These are phyloP conservation scores for Eretmodus cyanostictus DNA, from an alignment of 2,113 vertebrate genomes.

Conservation along the genomic window DNA sequence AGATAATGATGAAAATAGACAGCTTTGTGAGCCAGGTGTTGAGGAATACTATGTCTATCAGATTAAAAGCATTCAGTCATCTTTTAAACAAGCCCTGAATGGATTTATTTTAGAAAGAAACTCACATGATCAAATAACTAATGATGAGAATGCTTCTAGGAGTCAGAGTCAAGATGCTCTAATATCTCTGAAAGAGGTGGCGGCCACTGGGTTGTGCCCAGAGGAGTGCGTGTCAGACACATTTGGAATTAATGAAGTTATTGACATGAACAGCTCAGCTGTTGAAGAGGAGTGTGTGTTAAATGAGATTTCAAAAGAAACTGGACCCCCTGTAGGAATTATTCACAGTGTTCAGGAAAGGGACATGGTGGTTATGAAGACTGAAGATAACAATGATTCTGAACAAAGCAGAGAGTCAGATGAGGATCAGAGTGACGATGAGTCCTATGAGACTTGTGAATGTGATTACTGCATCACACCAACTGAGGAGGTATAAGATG, in stretches of 20 bases:
- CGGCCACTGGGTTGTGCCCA: not conserved
- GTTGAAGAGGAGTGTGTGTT: not conserved
- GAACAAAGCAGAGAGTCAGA: slow-evolving; percentile 46
- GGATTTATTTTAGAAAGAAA: not conserved
- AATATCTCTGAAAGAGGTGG: not conserved
- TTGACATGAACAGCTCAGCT: not conserved
- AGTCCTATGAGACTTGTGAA: slow-evolving; percentile 57
- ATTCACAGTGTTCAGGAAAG: slow-evolving; percentile 42
- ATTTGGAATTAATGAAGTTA: not conserved
- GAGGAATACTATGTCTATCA: slow-evolving; percentile 56
- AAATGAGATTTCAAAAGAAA: not conserved
- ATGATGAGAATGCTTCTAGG: not conserved
- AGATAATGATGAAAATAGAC: not conserved
- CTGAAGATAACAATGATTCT: not conserved
- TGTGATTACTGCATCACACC: slow-evolving; percentile 70
- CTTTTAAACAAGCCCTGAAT: not conserved
- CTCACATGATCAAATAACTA: not conserved
- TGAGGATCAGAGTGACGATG: slow-evolving; percentile 60
- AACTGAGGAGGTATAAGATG: slow-evolving; percentile 51
- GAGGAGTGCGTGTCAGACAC: not conserved
- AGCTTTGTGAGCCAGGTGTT: not conserved
- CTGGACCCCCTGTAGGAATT: not conserved
- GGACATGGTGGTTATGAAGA: not conserved
- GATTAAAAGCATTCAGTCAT: slow-evolving; percentile 20
- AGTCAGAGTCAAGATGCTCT: not conserved